Evolutionary conservation across 2,113 vertebrate species (phyloP), one percentile per base, ranked within the genome.

Genomic region (Ariopsis seemanni): DNA sequence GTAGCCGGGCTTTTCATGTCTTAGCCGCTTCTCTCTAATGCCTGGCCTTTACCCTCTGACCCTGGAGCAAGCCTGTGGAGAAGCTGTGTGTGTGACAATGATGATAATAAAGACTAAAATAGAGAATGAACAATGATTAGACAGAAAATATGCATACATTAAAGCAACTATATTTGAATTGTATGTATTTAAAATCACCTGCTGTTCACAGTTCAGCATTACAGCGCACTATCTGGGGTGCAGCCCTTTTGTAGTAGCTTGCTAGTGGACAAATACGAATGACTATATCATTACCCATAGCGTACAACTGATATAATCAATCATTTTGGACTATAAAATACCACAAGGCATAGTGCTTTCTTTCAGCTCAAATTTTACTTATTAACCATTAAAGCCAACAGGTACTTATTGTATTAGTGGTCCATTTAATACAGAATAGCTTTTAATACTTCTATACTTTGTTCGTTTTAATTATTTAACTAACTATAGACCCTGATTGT

Each of bases 1-100:
- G 86, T 87, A 86, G 90, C 86, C 58, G 80, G 50, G 87, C 89
- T 90, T 90, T 93, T 91, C 53, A 91, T 91, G 88, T 89, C 84
- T 90, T 67, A 84, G 85, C 91, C 65, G 60, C 72, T 86, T 82
- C 53, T 83, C 88, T 77, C 60, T 72, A 72, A 83, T 83, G 87
- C 57, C 82, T 86, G 62, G 86, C 65, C 86, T 83, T 85, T 62
- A 85, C 74, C 80, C 79, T 69, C 55, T 74, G 52, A 83, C 89
- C 87, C 20, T 22, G 27, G 60, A 52, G 67, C 65, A 81, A n/a
- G 62, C 78, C 34, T 86, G 82, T 67, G 52, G 85, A 72, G 53
- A 82, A n/a, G 22, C n/a, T 69, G 34, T 77, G 55, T 83, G 25
- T 27, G 52, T 88, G 80, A 79, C 72, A 63, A 82, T 88, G 80